These are phyloP conservation scores for Helicorthomorpha holstii DNA, from an alignment of 1,140 invertebrate genomes.

Conservation along the genomic window DNA sequence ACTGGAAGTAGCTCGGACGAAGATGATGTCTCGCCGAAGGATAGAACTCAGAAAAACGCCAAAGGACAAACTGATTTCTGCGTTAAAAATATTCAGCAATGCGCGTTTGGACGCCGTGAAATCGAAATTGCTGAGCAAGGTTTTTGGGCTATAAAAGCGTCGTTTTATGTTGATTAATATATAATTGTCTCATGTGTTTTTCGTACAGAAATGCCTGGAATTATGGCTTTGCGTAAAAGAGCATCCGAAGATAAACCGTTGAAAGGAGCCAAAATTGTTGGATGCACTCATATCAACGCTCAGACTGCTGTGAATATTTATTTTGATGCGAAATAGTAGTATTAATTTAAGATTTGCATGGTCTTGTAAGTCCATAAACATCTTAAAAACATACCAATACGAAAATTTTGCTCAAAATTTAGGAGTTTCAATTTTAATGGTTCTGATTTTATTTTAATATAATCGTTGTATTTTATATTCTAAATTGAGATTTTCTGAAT, in stretches of 20 bases:
- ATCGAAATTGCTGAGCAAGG: slow-evolving; percentile 97
- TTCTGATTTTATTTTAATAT: background rate
- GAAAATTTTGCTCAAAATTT: too few relatives aligned
- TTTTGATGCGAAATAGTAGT: too few relatives aligned
- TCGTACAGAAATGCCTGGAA: slow-evolving; percentile 90
- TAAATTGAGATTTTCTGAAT: too few relatives aligned
- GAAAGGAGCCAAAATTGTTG: slow-evolving; percentile 88
- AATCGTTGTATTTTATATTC: background rate
- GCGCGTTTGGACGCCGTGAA: slow-evolving; percentile 82
- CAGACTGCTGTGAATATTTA: slow-evolving; percentile 69
- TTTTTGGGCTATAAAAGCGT: slow-evolving; percentile 23
- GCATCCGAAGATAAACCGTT: slow-evolving; percentile 85
- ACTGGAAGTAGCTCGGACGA: slow-evolving; percentile 74
- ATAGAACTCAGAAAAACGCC: slow-evolving; percentile 62
- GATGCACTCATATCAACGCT: slow-evolving; percentile 94
- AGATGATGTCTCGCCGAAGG: slow-evolving; percentile 65
- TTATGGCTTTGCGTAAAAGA: slow-evolving; percentile 78
- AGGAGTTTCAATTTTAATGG: background rate
- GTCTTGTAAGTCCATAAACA: too few relatives aligned
- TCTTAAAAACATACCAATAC: too few relatives aligned
- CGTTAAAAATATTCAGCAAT: slow-evolving; percentile 75
- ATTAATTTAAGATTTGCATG: too few relatives aligned
- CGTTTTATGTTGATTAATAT: too few relatives aligned
- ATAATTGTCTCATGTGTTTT: too few relatives aligned
- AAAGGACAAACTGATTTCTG: slow-evolving; percentile 72